These are phyloP conservation scores for Megalops cyprinoides DNA, from an alignment of 2,797 vertebrate species.

Conservation along the genomic window DNA sequence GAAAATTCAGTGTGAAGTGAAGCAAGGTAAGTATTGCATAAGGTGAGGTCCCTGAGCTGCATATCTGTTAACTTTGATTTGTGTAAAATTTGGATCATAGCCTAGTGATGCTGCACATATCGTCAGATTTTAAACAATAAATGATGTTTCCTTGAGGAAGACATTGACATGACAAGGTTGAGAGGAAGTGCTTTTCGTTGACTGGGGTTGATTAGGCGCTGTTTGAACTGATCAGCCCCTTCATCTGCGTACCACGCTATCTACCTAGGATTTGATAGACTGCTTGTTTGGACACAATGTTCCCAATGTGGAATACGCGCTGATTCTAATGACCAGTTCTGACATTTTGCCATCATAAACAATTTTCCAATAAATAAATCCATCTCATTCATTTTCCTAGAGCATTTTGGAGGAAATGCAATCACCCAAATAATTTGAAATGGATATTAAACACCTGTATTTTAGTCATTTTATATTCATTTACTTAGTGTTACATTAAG, in stretches of 20 bases:
- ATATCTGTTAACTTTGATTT: no score
- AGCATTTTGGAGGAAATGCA: conserved; percentile 16
- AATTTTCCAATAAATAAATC: conserved; percentile 25
- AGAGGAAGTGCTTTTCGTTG: neutral
- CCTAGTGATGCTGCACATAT: neutral
- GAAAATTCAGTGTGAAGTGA: no score
- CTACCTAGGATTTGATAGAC: neutral
- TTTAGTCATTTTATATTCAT: conserved; percentile 20
- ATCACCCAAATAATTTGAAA: conserved; percentile 18
- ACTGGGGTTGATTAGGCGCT: neutral
- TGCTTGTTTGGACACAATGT: conserved; percentile 24
- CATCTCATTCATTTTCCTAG: conserved; percentile 27
- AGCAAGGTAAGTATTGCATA: no score
- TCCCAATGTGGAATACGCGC: conserved; percentile 23
- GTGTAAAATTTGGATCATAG: no score
- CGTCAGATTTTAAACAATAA: neutral
- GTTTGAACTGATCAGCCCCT: neutral
- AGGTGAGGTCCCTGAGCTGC: no score
- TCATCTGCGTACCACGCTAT: neutral
- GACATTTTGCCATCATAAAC: conserved; percentile 23
- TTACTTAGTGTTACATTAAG: conserved; percentile 11
- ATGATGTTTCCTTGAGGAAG: neutral
- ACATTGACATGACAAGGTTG: neutral
- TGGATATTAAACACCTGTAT: conserved; percentile 21
- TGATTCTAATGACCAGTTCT: conserved; percentile 19